phyloP scores from a whole-genome alignment of 2,888 invertebrate species.

The Cinara cedri region DNA sequence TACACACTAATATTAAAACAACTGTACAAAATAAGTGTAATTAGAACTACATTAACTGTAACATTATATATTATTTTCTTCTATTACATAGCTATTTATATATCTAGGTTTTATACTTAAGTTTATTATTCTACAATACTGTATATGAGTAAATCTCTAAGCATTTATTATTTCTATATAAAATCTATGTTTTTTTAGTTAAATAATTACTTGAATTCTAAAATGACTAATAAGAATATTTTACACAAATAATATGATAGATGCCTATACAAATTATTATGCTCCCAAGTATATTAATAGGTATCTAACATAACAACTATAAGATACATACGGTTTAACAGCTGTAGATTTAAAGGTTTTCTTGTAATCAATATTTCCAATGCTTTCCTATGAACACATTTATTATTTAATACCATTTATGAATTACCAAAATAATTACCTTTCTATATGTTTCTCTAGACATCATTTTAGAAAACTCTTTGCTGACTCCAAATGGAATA shows the following conservation, averaged over 20 bases:
- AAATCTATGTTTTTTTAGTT: too few species aligned
- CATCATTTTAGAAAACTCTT: slow-evolving; percentile 32
- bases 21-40: too few species aligned
- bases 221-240: neutral
- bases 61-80: too few species aligned
- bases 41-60: too few species aligned
- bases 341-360: neutral
- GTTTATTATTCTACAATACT: too few species aligned
- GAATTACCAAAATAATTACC: slow-evolving; percentile 24
- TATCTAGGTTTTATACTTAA: too few species aligned
- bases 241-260: neutral
- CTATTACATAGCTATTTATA: too few species aligned
- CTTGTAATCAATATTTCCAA: slow-evolving; percentile 29
- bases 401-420: neutral
- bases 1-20: too few species aligned
- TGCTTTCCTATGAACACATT: slow-evolving; percentile 13
- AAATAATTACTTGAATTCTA: too few species aligned
- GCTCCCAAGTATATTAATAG: neutral
- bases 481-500: slow-evolving; percentile 35
- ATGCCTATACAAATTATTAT: neutral
- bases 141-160: too few species aligned
- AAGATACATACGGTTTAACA: slow-evolving; percentile 30
- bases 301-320: neutral
- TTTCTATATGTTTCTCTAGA: slow-evolving; percentile 40
- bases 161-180: too few species aligned